These are phyloP conservation scores for Ptilonorhynchus violaceus DNA, from an alignment of 2,113 vertebrate genomes.

Conservation along the genomic window DNA sequence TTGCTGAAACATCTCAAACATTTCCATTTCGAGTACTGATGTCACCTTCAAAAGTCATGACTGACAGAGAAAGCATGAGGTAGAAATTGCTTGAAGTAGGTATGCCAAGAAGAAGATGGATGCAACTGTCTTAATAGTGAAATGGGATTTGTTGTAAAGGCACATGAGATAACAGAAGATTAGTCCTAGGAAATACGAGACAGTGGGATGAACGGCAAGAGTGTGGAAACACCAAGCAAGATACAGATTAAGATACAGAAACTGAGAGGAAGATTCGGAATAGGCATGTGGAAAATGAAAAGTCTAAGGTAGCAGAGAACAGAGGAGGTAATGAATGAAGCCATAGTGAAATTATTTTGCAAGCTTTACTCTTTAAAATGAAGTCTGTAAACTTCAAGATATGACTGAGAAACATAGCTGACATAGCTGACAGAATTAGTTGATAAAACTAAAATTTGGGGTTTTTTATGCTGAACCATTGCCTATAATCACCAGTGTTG, in stretches of 20 bases:
- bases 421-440: not conserved
- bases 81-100: not conserved
- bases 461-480: not conserved
- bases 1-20: not conserved
- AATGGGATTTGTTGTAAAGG: not conserved
- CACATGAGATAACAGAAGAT: not conserved
- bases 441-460: not conserved
- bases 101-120: not conserved
- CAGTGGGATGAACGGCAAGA: not conserved
- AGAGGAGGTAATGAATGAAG: not conserved
- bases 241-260: not conserved
- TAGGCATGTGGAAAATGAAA: not conserved
- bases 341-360: not conserved
- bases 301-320: not conserved
- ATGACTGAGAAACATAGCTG: not conserved
- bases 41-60: not conserved
- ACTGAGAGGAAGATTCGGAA: not conserved
- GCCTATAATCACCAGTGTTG: not conserved
- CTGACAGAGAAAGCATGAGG: not conserved
- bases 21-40: not conserved
- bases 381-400: not conserved
- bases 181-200: not conserved
- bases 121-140: not conserved
- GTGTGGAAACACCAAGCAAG: not conserved
- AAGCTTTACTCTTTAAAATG: not conserved